Evolutionary conservation across 2,888 invertebrate species (phyloP).

Genomic region (Cheilosia vulpina): DNA sequence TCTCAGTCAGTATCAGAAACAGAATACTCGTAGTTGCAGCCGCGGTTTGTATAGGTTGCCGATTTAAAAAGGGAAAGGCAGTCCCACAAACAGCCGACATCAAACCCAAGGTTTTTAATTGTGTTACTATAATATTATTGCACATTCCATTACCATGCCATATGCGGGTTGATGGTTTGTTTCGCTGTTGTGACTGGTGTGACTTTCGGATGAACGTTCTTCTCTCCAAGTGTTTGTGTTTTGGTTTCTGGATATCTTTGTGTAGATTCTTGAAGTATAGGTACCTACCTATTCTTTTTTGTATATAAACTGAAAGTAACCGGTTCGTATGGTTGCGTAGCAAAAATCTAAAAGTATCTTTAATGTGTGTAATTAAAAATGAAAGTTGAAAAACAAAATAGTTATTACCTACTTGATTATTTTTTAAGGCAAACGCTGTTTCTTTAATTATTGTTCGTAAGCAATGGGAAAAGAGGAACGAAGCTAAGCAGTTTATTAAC

Average conservation of each 20-base stretch:
- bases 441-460: not conserved
- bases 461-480: too few relatives aligned
- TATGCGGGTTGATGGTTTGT: slow-evolving; percentile 5
- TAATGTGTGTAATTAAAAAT: not conserved
- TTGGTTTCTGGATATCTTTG: slow-evolving; percentile 42
- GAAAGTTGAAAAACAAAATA: slow-evolving; percentile 1
- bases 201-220: slow-evolving; percentile 67
- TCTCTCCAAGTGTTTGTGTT: slow-evolving; percentile 27
- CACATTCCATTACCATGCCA: slow-evolving; percentile 55
- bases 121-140: slow-evolving; percentile 73
- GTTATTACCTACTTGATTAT: too few relatives aligned
- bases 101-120: slow-evolving; percentile 73
- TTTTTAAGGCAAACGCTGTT: not conserved
- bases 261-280: not conserved
- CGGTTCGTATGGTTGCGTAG: slow-evolving; percentile 60
- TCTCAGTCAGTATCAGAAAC: not conserved
- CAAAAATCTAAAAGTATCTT: slow-evolving; percentile 37
- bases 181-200: slow-evolving; percentile 15
- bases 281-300: slow-evolving; percentile 7
- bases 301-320: slow-evolving; percentile 27
- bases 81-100: slow-evolving; percentile 60
- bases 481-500: too few relatives aligned
- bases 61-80: slow-evolving; percentile 74
- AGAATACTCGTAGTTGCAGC: slow-evolving; percentile 6
- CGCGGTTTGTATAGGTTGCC: slow-evolving; percentile 24